phyloP scores from a whole-genome alignment of 2,888 invertebrate genomes.

The Aphodius granarius region DNA sequence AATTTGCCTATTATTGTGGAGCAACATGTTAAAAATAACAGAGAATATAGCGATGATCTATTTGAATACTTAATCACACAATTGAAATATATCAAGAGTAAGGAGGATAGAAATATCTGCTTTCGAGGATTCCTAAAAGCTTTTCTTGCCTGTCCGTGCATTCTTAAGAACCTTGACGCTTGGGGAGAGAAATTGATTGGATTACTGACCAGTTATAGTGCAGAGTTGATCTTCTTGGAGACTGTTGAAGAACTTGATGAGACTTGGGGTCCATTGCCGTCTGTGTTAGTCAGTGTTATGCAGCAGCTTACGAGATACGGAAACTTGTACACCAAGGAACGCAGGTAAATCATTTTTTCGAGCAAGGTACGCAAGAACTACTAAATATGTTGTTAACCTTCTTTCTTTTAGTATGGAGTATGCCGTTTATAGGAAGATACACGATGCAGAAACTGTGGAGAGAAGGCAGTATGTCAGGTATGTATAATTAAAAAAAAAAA shows the following conservation, averaged over 20 bases:
- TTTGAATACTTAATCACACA: neutral
- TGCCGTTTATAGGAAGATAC: neutral
- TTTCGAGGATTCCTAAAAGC: neutral
- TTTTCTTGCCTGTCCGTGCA: neutral
- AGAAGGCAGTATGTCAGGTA: too few relatives aligned
- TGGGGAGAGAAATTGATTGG: neutral
- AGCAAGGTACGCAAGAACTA: neutral
- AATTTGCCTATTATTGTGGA: neutral
- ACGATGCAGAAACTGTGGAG: neutral
- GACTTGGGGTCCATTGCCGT: neutral
- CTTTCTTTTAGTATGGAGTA: neutral
- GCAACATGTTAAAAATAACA: neutral
- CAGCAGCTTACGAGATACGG: neutral
- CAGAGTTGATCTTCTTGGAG: neutral
- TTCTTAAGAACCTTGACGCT: neutral
- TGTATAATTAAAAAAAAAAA: too few relatives aligned
- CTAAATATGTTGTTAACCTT: neutral
- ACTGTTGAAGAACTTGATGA: neutral
- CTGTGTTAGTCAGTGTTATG: neutral
- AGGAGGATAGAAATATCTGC: neutral
- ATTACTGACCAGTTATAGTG: neutral
- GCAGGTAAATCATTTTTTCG: neutral
- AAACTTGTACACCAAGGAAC: neutral
- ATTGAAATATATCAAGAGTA: neutral
- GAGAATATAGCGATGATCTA: neutral